Percentiles rank a stretch among this genome's conserved stretches.
Conservation (phyloP, 1,140 invertebrate genomes). For the Procambarus virginalis region DNA sequence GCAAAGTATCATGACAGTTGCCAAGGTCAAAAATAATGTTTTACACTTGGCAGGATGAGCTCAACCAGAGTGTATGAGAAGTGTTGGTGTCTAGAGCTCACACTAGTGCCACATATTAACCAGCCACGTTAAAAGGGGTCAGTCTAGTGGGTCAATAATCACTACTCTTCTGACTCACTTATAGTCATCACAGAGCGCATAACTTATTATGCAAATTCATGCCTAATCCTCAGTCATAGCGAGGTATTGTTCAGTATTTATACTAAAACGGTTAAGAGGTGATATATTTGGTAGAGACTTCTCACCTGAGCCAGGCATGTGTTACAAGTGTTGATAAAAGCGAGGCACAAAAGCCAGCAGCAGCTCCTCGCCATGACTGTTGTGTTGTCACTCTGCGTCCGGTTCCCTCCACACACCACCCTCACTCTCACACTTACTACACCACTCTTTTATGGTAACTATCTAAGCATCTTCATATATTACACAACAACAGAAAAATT, state of each 20-base stretch:
- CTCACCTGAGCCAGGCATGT: slow-evolving; percentile 2
- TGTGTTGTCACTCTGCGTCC: background rate
- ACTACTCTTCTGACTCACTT: background rate
- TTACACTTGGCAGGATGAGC: too few relatives aligned
- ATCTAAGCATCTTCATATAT: too few relatives aligned
- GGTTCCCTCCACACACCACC: background rate
- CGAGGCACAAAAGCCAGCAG: background rate
- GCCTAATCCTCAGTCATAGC: background rate
- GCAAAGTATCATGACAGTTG: too few relatives aligned
- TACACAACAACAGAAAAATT: too few relatives aligned
- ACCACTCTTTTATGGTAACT: too few relatives aligned
- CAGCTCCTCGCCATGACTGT: slow-evolving; percentile 5
- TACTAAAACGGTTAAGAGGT: background rate
- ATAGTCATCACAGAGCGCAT: background rate
- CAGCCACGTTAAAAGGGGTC: too few relatives aligned
- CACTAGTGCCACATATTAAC: too few relatives aligned
- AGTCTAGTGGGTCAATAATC: background rate
- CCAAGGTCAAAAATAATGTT: too few relatives aligned
- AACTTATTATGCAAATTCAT: background rate
- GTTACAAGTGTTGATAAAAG: background rate
- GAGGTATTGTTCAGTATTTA: too few relatives aligned
- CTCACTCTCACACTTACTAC: too few relatives aligned
- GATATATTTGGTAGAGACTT: background rate
- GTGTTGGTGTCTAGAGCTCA: too few relatives aligned
- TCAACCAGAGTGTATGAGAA: too few relatives aligned